A percentile compares a stretch with the other conserved stretches of the same genome.
phyloP scores from a whole-genome alignment of 2,888 invertebrate species.

The Philhelius pedissequus region DNA sequence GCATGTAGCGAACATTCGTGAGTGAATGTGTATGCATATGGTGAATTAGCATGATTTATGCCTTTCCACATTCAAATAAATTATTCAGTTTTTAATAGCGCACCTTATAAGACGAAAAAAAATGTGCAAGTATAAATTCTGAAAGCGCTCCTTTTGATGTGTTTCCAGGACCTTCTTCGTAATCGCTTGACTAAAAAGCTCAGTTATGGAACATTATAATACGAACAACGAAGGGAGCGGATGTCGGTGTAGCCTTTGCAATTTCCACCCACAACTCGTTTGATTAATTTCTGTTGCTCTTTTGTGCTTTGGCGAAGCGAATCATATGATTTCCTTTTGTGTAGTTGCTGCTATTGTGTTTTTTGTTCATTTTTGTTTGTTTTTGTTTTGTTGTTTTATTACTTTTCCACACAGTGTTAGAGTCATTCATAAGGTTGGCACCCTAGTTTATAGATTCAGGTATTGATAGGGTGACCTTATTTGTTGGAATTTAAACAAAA shows the following conservation, averaged over 20 bases:
- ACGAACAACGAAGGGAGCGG: not conserved
- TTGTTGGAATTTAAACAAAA: too few relatives aligned
- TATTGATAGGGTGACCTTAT: not conserved
- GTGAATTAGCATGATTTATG: slow-evolving; percentile 53
- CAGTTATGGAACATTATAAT: not conserved
- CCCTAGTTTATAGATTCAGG: not conserved
- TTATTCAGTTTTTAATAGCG: slow-evolving; percentile 60
- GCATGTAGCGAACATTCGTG: too few relatives aligned
- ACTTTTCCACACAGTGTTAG: not conserved
- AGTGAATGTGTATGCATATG: not conserved
- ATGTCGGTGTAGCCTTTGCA: slow-evolving; percentile 8
- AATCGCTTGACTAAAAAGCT: not conserved
- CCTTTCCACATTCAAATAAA: slow-evolving; percentile 47
- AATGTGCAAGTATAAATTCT: not conserved
- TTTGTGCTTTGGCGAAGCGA: slow-evolving; percentile 34
- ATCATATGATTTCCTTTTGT: slow-evolving; percentile 32
- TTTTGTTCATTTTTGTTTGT: not conserved
- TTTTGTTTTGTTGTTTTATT: not conserved
- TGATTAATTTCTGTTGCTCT: slow-evolving; percentile 53
- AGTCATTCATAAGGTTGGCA: not conserved
- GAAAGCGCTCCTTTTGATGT: not conserved
- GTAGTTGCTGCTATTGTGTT: not conserved
- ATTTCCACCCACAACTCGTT: slow-evolving; percentile 23
- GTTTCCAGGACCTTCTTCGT: slow-evolving; percentile 3
- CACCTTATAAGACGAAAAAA: not conserved